Evolutionary conservation across 2,888 invertebrate genomes (phyloP), one percentile per base, ranked within the genome.

Genomic region (Cantharis rustica): DNA sequence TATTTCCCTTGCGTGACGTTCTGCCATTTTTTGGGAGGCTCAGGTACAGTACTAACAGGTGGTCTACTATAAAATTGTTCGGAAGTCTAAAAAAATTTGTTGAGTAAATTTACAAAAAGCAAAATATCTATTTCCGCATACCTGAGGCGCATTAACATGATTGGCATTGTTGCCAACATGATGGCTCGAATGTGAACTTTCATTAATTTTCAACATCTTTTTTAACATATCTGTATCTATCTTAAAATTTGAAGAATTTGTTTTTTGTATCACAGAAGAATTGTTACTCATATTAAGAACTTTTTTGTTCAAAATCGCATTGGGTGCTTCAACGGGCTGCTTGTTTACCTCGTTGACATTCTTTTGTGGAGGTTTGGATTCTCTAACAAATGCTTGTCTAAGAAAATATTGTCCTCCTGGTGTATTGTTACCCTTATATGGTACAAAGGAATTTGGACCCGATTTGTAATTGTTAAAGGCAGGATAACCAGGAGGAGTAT

Each of bases 221-320:
- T 84, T 86, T 61, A 86, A 79, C 71, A 83, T 81, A 72, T 85
- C 82, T 1, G 86, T 84, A 77, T 86, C 79, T 10, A 84, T 82
- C n/a, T 82, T 79, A 5, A 75, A n/a, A 47, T 47, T 47, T 47
- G 47, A n/a, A 47, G 47, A n/a, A 47, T n/a, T 47, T n/a, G 47
- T 9, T n/a, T 47, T 47, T 47, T 15, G 31, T 66, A 73, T 68
- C 68, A 61, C 17, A 61, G 68, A 72, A 26, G 68, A 72, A 23
- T n/a, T 62, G 11, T 26, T 63, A 13, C 13, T 10, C 64, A 71
- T 71, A 63, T 27, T 64, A 20, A 15, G 66, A 66, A 16, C 26
- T 15, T 16, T 23, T 10, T 47, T 47, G 47, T 47, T 47, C 9
- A 47, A 47, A n/a, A 1, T 47, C n/a, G n/a, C 7, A n/a, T n/a